These are phyloP conservation scores for Heliconius ismenius DNA, from an alignment of 2,888 invertebrate genomes.

Conservation along the genomic window DNA sequence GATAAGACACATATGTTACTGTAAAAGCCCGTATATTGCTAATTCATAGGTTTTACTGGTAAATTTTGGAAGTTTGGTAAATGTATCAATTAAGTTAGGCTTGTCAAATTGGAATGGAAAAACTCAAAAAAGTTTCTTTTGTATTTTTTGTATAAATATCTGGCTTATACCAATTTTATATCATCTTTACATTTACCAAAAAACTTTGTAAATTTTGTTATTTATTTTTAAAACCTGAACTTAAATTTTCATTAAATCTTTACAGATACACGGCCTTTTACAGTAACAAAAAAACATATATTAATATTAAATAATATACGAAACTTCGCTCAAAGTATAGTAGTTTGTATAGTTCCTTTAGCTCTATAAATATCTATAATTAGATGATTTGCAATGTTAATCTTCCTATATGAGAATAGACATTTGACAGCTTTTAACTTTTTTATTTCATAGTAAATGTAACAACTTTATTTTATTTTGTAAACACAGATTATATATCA, in stretches of 20 bases:
- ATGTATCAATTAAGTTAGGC: neutral
- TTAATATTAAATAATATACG: conserved; percentile 23
- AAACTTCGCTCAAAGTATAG: conserved; percentile 63
- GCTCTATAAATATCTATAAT: conserved; percentile 48
- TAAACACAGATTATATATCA: neutral
- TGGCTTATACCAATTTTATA: no score
- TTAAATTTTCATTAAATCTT: no score
- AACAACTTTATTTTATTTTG: neutral
- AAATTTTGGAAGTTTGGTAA: neutral
- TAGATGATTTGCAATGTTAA: conserved; percentile 7
- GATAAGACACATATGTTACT: neutral
- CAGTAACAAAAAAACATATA: neutral
- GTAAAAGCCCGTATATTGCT: neutral
- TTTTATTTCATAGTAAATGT: neutral
- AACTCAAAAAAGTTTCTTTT: neutral
- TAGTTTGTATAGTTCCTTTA: conserved; percentile 73
- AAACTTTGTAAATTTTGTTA: neutral
- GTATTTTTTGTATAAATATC: neutral
- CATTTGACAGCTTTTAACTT: neutral
- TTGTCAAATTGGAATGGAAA: neutral
- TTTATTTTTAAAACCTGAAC: no score
- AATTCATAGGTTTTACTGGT: neutral
- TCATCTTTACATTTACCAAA: neutral
- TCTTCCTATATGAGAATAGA: neutral
- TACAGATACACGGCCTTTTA: neutral